Conservation (phyloP, 2,797 vertebrate genomes). For the Mus spretus region DNA sequence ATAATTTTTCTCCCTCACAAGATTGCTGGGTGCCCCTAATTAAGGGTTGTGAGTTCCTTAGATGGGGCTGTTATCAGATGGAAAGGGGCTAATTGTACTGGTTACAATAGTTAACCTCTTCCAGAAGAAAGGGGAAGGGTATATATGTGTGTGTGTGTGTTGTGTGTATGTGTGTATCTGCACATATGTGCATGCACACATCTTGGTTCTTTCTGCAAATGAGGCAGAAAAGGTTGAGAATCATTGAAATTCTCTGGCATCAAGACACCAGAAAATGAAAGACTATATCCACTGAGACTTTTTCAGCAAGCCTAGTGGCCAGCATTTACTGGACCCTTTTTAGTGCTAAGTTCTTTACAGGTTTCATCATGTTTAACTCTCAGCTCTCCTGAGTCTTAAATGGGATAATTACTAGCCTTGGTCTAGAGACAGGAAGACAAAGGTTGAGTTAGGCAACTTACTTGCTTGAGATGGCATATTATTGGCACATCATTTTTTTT, state of each 20-base stretch:
- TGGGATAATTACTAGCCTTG: conserved; percentile 43
- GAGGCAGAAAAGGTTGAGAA: conserved; percentile 74
- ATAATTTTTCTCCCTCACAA: conserved; percentile 78
- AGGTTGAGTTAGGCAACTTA: conserved; percentile 39
- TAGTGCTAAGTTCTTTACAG: background rate
- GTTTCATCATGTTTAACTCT: conserved; percentile 57
- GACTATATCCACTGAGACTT: conserved; percentile 60
- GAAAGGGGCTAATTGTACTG: conserved; percentile 80
- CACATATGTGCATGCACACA: background rate
- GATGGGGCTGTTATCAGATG: conserved; percentile 79
- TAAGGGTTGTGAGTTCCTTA: conserved; percentile 82
- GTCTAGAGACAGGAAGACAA: conserved; percentile 37
- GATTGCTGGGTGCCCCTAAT: conserved; percentile 79
- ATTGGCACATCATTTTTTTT: background rate
- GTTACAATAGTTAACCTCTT: conserved; percentile 84
- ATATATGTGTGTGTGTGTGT: background rate
- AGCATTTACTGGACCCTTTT: conserved; percentile 45
- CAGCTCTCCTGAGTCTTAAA: conserved; percentile 18
- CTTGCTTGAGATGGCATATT: background rate
- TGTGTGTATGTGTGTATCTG: accelerated
- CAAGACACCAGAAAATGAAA: conserved; percentile 71
- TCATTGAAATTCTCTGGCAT: conserved; percentile 70
- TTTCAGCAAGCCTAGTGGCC: conserved; percentile 30
- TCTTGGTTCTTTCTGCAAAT: conserved; percentile 69
- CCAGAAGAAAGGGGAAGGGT: conserved; percentile 47